Evolutionary conservation across 2,113 vertebrate species (phyloP).

Genomic region (Clarias batrachus): DNA sequence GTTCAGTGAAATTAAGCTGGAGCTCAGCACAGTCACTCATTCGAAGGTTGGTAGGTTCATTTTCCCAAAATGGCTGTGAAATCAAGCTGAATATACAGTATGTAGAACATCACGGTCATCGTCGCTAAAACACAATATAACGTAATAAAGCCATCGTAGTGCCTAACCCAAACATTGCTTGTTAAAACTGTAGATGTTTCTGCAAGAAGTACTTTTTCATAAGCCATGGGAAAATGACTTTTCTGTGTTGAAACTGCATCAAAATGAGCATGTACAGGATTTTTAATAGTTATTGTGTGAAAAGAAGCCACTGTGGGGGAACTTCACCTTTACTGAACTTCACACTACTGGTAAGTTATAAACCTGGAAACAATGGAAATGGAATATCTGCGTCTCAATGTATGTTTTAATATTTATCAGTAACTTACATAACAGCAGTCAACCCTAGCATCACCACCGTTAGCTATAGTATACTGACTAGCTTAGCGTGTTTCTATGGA

Average conservation of each 20-base stretch:
- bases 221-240: slow-evolving; percentile 35
- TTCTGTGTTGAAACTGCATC: neutral
- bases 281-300: neutral
- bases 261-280: neutral
- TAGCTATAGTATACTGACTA: neutral
- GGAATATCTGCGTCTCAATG: neutral
- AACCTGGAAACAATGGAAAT: neutral
- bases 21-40: neutral
- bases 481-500: neutral
- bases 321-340: neutral
- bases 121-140: neutral
- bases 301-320: neutral
- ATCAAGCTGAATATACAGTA: slow-evolving; percentile 4
- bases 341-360: neutral
- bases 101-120: neutral
- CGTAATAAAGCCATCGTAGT: slow-evolving; percentile 29
- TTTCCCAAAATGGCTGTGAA: slow-evolving; percentile 34
- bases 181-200: slow-evolving; percentile 34
- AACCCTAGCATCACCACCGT: neutral
- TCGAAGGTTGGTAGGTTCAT: slow-evolving; percentile 6
- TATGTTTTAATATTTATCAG: neutral
- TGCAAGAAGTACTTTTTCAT: slow-evolving; percentile 44
- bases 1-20: neutral
- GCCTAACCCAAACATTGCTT: slow-evolving; percentile 14
- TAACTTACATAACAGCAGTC: neutral